Conservation (phyloP, 92 coral and sea anemone species). For the Chrysogorgia sp. region DNA sequence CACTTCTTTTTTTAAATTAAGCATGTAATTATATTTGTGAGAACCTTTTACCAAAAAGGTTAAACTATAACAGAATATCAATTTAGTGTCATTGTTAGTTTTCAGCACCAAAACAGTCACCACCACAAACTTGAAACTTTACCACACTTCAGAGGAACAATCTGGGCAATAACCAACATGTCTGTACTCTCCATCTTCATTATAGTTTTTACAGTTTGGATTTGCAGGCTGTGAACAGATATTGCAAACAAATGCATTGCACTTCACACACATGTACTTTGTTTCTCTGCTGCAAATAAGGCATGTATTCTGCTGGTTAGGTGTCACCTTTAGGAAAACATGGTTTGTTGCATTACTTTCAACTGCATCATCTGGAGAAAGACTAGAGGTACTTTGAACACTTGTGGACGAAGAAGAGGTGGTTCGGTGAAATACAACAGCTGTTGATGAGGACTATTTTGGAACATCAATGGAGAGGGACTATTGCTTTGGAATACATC, state of each 20-base stretch:
- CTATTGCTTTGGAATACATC: background rate
- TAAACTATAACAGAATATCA: no score
- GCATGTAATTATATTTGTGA: no score
- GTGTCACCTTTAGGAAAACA: background rate
- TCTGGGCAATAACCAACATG: background rate
- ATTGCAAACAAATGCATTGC: background rate
- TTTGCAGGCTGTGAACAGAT: background rate
- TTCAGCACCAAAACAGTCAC: background rate
- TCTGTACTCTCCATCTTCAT: background rate
- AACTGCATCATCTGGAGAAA: background rate
- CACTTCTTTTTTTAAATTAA: no score
- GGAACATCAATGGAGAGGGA: background rate
- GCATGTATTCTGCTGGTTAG: background rate
- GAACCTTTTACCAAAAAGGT: no score
- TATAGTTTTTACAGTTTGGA: background rate
- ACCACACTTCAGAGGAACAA: background rate
- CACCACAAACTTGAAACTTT: no score
- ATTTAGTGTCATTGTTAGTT: background rate
- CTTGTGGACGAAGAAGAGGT: background rate
- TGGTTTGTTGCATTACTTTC: background rate
- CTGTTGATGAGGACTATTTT: background rate
- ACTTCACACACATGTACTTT: conserved; percentile 2
- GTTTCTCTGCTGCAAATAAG: background rate
- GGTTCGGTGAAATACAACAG: background rate
- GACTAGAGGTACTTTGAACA: background rate